Evolutionary conservation across 2,113 vertebrate genomes (phyloP).

Genomic region (Nestor notabilis): DNA sequence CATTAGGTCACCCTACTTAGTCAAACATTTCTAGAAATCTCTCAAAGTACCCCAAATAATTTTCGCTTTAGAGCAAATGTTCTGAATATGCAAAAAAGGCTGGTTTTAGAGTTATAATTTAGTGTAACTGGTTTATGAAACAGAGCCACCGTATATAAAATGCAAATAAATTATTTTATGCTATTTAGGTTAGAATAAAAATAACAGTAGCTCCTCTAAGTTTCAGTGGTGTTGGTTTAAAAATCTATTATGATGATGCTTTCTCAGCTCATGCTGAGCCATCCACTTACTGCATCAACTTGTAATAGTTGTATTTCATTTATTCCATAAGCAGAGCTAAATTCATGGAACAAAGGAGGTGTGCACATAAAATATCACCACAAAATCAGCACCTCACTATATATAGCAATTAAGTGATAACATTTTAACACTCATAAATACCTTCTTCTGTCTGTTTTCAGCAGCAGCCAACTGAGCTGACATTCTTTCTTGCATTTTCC

Average conservation of each 20-base stretch:
- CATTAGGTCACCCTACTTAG: neutral
- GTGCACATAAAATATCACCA: neutral
- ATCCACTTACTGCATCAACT: neutral
- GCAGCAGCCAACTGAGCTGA: constrained; percentile 91
- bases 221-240: neutral
- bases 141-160: neutral
- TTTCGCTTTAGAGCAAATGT: neutral
- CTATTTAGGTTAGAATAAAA: constrained; percentile 10
- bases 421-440: constrained; percentile 23
- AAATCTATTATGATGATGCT: neutral
- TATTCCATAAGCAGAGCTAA: neutral
- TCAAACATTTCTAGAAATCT: neutral
- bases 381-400: neutral
- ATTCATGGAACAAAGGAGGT: neutral
- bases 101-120: neutral
- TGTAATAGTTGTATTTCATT: neutral
- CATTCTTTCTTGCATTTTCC: constrained; percentile 98
- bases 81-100: neutral
- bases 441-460: constrained; percentile 95
- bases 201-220: neutral
- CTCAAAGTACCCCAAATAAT: neutral
- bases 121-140: neutral
- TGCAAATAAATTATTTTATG: neutral
- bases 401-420: neutral
- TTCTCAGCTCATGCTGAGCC: neutral